Evolutionary conservation across 2,113 vertebrate genomes (phyloP).

Genomic region (Laterallus jamaicensis): DNA sequence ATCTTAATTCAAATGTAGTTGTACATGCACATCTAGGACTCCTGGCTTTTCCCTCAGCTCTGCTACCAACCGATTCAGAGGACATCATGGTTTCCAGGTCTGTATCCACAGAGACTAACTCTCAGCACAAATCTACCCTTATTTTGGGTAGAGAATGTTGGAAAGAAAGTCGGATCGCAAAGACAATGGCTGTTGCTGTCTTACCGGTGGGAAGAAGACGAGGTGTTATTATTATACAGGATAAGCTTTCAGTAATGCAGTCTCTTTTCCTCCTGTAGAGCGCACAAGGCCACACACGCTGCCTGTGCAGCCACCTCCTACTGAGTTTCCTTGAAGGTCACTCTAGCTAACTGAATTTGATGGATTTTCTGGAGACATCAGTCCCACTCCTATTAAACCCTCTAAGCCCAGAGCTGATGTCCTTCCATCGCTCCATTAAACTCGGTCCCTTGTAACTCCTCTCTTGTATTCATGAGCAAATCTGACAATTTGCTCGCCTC

Average conservation of each 20-base stretch:
- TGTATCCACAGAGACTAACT: not conserved
- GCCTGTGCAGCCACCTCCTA: not conserved
- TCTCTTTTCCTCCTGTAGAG: not conserved
- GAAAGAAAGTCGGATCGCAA: not conserved
- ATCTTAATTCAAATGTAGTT: not conserved
- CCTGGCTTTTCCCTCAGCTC: not conserved
- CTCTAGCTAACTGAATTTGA: not conserved
- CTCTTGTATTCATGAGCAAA: not conserved
- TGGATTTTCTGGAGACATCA: not conserved
- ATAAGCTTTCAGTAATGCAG: not conserved
- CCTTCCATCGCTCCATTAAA: not conserved
- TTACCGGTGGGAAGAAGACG: not conserved
- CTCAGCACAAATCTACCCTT: not conserved
- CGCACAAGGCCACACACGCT: not conserved
- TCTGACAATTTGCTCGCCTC: not conserved
- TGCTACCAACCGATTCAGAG: not conserved
- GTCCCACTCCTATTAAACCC: not conserved
- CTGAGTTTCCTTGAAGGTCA: constrained; percentile 3
- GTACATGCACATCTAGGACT: not conserved
- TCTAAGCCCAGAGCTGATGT: not conserved
- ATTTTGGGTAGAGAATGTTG: not conserved
- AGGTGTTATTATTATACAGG: not conserved
- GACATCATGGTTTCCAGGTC: not conserved
- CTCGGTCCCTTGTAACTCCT: not conserved
- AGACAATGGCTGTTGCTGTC: not conserved